phyloP scores from a whole-genome alignment of 1,140 invertebrate genomes.

The Solenopsis fugax region DNA sequence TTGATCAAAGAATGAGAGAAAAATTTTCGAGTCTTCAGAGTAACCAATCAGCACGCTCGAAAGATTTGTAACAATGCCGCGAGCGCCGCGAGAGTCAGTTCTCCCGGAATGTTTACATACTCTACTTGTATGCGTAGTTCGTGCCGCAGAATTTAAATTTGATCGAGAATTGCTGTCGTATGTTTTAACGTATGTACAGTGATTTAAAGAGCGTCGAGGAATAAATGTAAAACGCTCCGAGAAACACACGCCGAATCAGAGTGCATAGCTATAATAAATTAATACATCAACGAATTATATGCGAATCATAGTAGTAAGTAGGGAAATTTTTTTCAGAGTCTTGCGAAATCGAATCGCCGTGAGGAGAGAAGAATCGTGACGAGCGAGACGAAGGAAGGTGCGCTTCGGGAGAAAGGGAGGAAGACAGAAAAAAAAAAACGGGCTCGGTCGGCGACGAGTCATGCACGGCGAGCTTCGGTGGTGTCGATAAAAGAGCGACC shows the following conservation, averaged over 20 bases:
- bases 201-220: too few species aligned
- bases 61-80: too few species aligned
- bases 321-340: neutral
- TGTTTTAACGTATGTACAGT: neutral
- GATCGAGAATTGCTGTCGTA: neutral
- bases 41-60: neutral
- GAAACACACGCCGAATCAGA: neutral
- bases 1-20: neutral
- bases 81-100: neutral
- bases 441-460: too few species aligned
- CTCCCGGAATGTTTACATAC: neutral
- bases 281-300: neutral
- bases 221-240: neutral
- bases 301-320: neutral
- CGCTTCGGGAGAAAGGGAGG: neutral
- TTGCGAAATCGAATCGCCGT: neutral
- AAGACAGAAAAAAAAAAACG: neutral
- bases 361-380: neutral
- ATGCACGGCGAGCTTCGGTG: neutral
- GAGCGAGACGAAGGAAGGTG: neutral
- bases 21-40: neutral
- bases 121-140: neutral
- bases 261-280: neutral
- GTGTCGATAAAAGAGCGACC: slow-evolving; percentile 27
- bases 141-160: neutral